Evolutionary conservation across 2,113 vertebrate species (phyloP).

Genomic region (Callionymus lyra): DNA sequence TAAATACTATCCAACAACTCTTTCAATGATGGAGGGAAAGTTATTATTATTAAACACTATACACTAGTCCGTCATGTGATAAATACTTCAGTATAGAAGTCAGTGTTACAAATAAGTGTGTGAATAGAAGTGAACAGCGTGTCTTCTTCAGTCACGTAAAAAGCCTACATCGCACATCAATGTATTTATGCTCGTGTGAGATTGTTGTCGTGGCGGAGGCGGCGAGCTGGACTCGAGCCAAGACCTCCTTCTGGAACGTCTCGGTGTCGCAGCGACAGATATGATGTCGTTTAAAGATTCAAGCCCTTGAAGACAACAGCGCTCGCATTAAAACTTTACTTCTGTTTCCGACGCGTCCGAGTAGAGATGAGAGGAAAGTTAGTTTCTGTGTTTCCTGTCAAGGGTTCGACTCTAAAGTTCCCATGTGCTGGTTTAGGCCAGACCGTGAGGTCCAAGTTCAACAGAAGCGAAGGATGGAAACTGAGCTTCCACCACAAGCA

Average conservation of each 20-base stretch:
- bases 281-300: slow-evolving; percentile 57
- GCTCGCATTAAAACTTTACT: slow-evolving; percentile 57
- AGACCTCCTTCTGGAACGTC: slow-evolving; percentile 34
- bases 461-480: slow-evolving; percentile 21
- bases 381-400: slow-evolving; percentile 4
- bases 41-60: too few relatives aligned
- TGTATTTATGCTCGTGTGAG: slow-evolving; percentile 23
- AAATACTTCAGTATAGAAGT: too few relatives aligned
- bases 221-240: slow-evolving; percentile 20
- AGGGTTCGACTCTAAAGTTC: slow-evolving; percentile 2
- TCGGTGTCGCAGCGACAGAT: slow-evolving; percentile 27
- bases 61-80: too few relatives aligned
- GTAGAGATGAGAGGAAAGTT: slow-evolving; percentile 5
- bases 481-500: slow-evolving; percentile 3
- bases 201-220: slow-evolving; percentile 16
- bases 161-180: slow-evolving; percentile 34
- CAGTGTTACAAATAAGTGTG: too few relatives aligned
- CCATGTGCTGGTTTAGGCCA: slow-evolving; percentile 15
- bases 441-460: slow-evolving; percentile 30
- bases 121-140: neutral
- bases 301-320: slow-evolving; percentile 35
- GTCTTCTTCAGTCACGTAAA: slow-evolving; percentile 5
- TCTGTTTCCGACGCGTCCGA: slow-evolving; percentile 18
- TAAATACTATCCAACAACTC: too few relatives aligned
- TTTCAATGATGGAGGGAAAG: too few relatives aligned